Evolutionary conservation across 1,140 invertebrate species (phyloP), one percentile per base, ranked within the genome.

Genomic region (Drosophila bipectinata): DNA sequence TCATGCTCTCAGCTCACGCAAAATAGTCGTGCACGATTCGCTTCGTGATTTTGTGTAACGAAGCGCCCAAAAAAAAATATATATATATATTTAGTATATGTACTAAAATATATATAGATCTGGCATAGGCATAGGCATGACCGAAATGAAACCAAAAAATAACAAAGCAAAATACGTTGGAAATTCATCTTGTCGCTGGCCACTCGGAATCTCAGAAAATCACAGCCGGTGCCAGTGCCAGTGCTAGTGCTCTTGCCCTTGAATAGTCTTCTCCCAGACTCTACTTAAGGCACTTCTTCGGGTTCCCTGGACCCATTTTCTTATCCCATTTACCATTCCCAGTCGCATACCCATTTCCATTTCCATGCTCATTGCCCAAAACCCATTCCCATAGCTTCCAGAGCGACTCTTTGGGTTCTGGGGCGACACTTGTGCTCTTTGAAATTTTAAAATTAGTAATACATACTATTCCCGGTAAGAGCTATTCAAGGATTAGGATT

Each of bases 1-100:
- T 91, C 90, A 91, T 91, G 90, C 77, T 83, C 87, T 81, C 88
- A 91, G 82, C 90, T 91, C 90, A 91, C 90, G 90, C 90, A 91
- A 90, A 91, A 91, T 91, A 91, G 90, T 91, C 90, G 90, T 91
- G 90, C 90, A 89, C 90, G 88, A 91, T 90, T 82, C 89, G 83
- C 61, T 91, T 91, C 90, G 90, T 91, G 90, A 91, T 91, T 91
- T 91, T 91, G 79, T 90, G 84, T 88, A 88, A 88, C 84, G 84
- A 89, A 88, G 84, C 84, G 77, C 79, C 83, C 72, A 85, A 85
- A 85, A 84, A 85, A 77, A 84, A 85, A 74, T 68, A 69, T 57
- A 48, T 61, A 54, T 61, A 64, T 58, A 58, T 59, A 64, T 5
- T 41, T 14, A n/a, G n/a, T 34, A 49, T 60, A 66, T 55, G 62